Conservation (phyloP, 1,140 invertebrate species). For the Phymastichus coffea region DNA sequence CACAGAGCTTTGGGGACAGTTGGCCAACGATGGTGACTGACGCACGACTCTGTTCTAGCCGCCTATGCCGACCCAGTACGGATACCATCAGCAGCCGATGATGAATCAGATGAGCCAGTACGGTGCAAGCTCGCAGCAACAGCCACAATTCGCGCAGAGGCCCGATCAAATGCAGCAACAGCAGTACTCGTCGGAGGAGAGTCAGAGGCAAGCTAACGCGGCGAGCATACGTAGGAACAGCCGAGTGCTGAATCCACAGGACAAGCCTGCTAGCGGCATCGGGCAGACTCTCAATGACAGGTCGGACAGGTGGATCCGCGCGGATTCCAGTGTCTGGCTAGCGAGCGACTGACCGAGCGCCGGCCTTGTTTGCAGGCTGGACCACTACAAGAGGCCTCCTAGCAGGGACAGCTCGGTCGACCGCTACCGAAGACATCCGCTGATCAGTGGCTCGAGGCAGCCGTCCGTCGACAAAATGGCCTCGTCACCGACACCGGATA, state of each 20-base stretch:
- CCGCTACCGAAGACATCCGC: conserved; percentile 66
- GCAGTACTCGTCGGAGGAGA: conserved; percentile 44
- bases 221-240: conserved; percentile 53
- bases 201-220: conserved; percentile 38
- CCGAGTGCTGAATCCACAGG: conserved; percentile 47
- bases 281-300: conserved; percentile 53
- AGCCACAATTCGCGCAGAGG: conserved; percentile 28
- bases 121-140: conserved; percentile 9
- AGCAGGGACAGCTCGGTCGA: conserved; percentile 86
- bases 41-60: conserved; percentile 34
- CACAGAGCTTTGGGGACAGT: too few relatives aligned
- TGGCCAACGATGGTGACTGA: too few relatives aligned
- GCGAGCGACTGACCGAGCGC: too few relatives aligned
- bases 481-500: conserved; percentile 48
- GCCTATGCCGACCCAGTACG: conserved; percentile 44
- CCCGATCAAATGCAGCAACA: conserved; percentile 36
- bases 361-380: conserved; percentile 68
- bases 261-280: conserved; percentile 48
- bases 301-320: conserved; percentile 35
- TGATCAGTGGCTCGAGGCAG: conserved; percentile 66
- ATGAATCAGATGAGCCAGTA: conserved; percentile 46
- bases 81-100: conserved; percentile 25
- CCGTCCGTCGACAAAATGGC: conserved; percentile 70
- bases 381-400: conserved; percentile 90
- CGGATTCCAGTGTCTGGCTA: too few relatives aligned